Evolutionary conservation across 2,888 invertebrate genomes (phyloP).

Genomic region (Nycteola revayana): DNA sequence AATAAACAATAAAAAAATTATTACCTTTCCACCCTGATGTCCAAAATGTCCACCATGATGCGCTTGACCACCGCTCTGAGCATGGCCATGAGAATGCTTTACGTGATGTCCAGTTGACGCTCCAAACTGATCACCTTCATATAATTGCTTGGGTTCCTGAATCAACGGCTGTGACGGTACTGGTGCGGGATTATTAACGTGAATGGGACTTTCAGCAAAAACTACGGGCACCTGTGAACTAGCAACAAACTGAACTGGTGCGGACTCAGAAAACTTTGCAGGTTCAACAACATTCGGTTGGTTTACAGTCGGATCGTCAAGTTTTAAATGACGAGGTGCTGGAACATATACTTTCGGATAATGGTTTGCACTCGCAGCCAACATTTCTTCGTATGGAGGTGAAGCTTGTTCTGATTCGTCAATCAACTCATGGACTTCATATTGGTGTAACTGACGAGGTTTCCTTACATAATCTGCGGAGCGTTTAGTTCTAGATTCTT

Average conservation of each 20-base stretch:
- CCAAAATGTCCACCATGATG: slow-evolving; percentile 77
- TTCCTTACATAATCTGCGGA: slow-evolving; percentile 44
- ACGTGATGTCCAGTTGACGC: slow-evolving; percentile 52
- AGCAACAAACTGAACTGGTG: slow-evolving; percentile 35
- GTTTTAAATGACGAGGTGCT: slow-evolving; percentile 42
- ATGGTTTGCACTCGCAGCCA: slow-evolving; percentile 71
- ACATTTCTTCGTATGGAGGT: slow-evolving; percentile 68
- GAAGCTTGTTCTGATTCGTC: slow-evolving; percentile 48
- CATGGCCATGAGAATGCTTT: slow-evolving; percentile 52
- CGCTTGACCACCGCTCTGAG: slow-evolving; percentile 78
- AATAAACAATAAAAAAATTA: too few species aligned
- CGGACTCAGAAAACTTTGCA: slow-evolving; percentile 12
- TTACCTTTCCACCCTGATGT: slow-evolving; percentile 79
- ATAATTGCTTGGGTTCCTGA: slow-evolving; percentile 37
- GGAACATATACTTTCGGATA: slow-evolving; percentile 62
- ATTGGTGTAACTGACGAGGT: slow-evolving; percentile 64
- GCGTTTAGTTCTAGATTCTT: slow-evolving; percentile 39
- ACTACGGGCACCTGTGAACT: slow-evolving; percentile 32
- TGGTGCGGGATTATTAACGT: slow-evolving; percentile 32
- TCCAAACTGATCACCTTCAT: slow-evolving; percentile 42
- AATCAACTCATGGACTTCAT: slow-evolving; percentile 66
- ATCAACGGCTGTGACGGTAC: slow-evolving; percentile 35
- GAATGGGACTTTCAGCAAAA: slow-evolving; percentile 27
- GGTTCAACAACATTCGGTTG: slow-evolving; percentile 23
- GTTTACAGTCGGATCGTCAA: slow-evolving; percentile 43